Percentiles rank a stretch among this genome's conserved stretches.
phyloP scores from a whole-genome alignment of 64 coral and sea anemone species.

The Actinia tenebrosa region DNA sequence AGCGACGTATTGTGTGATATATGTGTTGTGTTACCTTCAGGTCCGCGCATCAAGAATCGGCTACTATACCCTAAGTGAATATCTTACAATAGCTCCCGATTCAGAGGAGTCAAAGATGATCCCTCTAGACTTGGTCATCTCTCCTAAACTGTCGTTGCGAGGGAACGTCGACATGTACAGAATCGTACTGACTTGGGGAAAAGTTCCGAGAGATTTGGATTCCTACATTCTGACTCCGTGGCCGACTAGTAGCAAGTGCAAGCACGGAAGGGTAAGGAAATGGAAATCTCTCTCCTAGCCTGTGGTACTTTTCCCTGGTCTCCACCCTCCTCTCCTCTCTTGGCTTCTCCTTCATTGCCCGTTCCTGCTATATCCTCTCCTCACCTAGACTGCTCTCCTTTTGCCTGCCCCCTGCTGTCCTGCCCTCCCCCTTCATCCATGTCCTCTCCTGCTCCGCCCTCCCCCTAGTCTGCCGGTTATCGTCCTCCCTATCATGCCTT shows the following conservation, averaged over 20 bases:
- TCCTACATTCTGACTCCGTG: constrained; percentile 63
- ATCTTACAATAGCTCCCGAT: constrained; percentile 34
- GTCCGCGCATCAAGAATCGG: constrained; percentile 71
- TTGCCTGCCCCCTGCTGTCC: too few species aligned
- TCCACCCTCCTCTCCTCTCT: too few species aligned
- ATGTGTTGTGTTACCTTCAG: constrained; percentile 14
- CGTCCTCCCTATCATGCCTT: too few species aligned
- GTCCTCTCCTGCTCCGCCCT: too few species aligned
- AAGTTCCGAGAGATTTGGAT: constrained; percentile 64
- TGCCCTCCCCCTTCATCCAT: too few species aligned
- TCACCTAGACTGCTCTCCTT: too few species aligned
- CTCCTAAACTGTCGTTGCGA: constrained; percentile 51
- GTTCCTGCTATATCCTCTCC: too few species aligned
- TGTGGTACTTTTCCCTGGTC: too few species aligned
- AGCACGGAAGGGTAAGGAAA: constrained; percentile 50
- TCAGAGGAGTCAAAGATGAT: constrained; percentile 48
- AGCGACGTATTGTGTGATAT: not conserved
- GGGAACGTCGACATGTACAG: constrained; percentile 67
- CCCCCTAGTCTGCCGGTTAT: too few species aligned
- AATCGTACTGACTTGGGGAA: constrained; percentile 69
- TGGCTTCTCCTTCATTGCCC: too few species aligned
- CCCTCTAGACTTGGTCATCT: constrained; percentile 60
- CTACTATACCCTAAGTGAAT: constrained; percentile 66
- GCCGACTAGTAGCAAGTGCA: constrained; percentile 15
- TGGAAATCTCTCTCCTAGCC: not conserved